Evolutionary conservation across 2,888 invertebrate species (phyloP), one percentile per base, ranked within the genome.

Genomic region (Agrotis clavis): DNA sequence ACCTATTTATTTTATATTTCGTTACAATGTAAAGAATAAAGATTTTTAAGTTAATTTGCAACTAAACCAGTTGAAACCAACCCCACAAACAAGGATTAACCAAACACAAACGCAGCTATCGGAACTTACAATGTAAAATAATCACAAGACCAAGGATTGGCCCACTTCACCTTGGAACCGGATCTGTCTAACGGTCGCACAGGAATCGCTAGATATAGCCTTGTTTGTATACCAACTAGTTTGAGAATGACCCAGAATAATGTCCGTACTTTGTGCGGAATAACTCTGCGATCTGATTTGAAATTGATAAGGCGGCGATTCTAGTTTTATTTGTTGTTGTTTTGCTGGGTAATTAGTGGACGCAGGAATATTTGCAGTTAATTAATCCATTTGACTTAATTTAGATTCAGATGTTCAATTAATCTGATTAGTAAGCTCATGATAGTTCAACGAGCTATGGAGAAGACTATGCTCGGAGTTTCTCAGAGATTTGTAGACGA

Each of bases 181-280:
- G 83, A 83, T 83, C 59, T 67, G 41, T 1, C 53, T 84, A 84
- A 84, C 83, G 83, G 83, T 84, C 47, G 68, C 83, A 70, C 84
- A 84, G 83, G 83, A 83, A 77, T 80, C 56, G 72, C 70, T 77
- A 83, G 82, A 66, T 69, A 63, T 69, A 74, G 80, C 74, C 85
- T 79, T 85, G 83, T 85, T 71, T 68, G 75, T 74, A 74, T 59
- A 77, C 69, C 41, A 80, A 84, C 85, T 70, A 21, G 86, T 84
- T 85, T 75, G 48, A 68, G 60, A 81, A 62, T 85, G 83, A 78
- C 83, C 83, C 65, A 84, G 72, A 84, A 80, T 69, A 67, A 41
- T 54, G 21, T 59, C 21, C 14, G 67, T 64, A 67, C 56, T 67
- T 57, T 60, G 62, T 68, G 60, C 68, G n/a, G 79, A 79, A 69